Percentiles rank a stretch among this genome's conserved stretches.
Conservation (phyloP, 2,888 invertebrate species). For the Aspidiotus rigidus region DNA sequence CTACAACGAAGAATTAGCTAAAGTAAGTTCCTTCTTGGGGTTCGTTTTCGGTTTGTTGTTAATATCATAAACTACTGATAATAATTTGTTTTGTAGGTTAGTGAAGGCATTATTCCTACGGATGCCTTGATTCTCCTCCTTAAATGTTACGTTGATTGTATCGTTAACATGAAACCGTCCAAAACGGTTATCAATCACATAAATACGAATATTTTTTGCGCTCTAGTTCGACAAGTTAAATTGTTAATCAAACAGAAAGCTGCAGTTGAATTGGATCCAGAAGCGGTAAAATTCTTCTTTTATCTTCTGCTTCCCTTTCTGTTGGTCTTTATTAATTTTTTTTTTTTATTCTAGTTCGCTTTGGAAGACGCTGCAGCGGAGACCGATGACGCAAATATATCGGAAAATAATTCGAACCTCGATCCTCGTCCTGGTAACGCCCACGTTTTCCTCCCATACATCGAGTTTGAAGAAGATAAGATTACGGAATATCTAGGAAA, state of each 20-base stretch:
- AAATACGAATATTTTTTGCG: slow-evolving; percentile 14
- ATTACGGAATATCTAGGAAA: slow-evolving; percentile 50
- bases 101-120: slow-evolving; percentile 51
- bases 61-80: background rate
- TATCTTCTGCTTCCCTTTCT: background rate
- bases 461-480: slow-evolving; percentile 54
- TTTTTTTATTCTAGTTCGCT: slow-evolving; percentile 1
- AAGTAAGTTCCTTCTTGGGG: slow-evolving; percentile 21
- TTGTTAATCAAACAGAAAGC: slow-evolving; percentile 27
- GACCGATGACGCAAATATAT: slow-evolving; percentile 22
- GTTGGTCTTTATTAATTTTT: slow-evolving; percentile 34
- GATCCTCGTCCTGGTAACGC: slow-evolving; percentile 77
- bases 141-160: slow-evolving; percentile 54
- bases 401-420: slow-evolving; percentile 40
- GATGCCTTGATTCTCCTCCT: slow-evolving; percentile 53
- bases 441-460: slow-evolving; percentile 59
- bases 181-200: slow-evolving; percentile 24
- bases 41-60: background rate
- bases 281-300: background rate
- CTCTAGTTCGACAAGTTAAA: slow-evolving; percentile 22
- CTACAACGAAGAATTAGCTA: slow-evolving; percentile 36
- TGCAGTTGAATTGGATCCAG: background rate
- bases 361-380: slow-evolving; percentile 15
- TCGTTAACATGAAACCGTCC: slow-evolving; percentile 18
- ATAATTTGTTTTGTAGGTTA: slow-evolving; percentile 46